Conservation (phyloP, 2,797 vertebrate species). For the Sylvia borin region DNA sequence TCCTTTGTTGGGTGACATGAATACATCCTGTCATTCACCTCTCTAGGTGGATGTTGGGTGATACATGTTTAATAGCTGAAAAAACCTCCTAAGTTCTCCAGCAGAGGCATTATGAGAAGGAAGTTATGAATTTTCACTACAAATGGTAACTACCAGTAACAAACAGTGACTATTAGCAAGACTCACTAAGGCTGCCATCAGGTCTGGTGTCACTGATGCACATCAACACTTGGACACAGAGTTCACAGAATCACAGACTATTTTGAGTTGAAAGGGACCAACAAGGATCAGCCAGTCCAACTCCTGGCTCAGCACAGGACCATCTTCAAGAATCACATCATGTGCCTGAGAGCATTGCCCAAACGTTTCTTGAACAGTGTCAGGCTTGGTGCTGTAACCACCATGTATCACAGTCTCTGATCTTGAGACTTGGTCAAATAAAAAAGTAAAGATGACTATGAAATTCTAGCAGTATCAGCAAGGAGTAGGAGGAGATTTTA, state of each 20-base stretch:
- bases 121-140: not conserved
- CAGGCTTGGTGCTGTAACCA: not conserved
- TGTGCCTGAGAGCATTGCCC: not conserved
- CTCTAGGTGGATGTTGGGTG: not conserved
- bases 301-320: not conserved
- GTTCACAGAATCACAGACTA: not conserved
- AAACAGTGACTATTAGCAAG: not conserved
- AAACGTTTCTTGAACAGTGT: not conserved
- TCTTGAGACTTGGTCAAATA: not conserved
- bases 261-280: not conserved
- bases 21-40: not conserved
- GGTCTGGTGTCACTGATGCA: not conserved
- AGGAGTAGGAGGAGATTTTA: not conserved
- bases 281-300: not conserved
- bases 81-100: not conserved
- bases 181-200: not conserved
- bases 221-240: not conserved
- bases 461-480: not conserved
- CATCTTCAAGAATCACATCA: not conserved
- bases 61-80: not conserved
- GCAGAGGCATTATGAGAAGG: not conserved
- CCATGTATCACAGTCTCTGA: not conserved
- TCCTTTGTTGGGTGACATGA: not conserved
- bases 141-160: not conserved
- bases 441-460: not conserved